Evolutionary conservation across 2,113 vertebrate genomes (phyloP).

Genomic region (Picathartes gymnocephalus): DNA sequence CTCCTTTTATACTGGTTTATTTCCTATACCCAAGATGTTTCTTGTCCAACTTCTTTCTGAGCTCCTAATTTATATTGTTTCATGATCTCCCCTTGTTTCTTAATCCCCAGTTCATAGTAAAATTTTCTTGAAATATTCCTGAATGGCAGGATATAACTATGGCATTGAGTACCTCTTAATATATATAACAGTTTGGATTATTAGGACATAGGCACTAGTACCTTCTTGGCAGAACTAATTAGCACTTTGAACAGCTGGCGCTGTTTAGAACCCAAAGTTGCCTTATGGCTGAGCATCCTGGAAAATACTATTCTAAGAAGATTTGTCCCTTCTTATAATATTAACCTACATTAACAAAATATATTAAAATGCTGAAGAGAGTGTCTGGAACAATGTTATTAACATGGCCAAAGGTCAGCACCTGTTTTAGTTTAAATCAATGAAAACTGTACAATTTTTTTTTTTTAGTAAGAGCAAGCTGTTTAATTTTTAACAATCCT

Average conservation of each 20-base stretch:
- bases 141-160: background rate
- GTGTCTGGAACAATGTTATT: background rate
- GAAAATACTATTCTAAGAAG: background rate
- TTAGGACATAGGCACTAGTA: background rate
- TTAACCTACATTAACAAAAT: background rate
- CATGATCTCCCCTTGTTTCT: background rate
- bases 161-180: background rate
- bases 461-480: background rate
- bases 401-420: background rate
- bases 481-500: constrained; percentile 9
- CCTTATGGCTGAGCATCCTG: background rate
- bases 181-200: background rate
- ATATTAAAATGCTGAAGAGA: background rate
- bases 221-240: background rate
- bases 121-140: background rate
- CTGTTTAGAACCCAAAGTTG: background rate
- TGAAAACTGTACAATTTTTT: background rate
- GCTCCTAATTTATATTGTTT: background rate
- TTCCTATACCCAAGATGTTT: background rate
- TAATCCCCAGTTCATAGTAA: background rate
- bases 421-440: background rate
- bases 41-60: background rate
- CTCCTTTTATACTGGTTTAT: background rate
- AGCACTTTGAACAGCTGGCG: background rate
- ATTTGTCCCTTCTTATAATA: background rate